A percentile compares a stretch with the other conserved stretches of the same genome.
These are phyloP conservation scores for Drosophila pegasa DNA, from an alignment of 2,888 invertebrate species.

Conservation along the genomic window DNA sequence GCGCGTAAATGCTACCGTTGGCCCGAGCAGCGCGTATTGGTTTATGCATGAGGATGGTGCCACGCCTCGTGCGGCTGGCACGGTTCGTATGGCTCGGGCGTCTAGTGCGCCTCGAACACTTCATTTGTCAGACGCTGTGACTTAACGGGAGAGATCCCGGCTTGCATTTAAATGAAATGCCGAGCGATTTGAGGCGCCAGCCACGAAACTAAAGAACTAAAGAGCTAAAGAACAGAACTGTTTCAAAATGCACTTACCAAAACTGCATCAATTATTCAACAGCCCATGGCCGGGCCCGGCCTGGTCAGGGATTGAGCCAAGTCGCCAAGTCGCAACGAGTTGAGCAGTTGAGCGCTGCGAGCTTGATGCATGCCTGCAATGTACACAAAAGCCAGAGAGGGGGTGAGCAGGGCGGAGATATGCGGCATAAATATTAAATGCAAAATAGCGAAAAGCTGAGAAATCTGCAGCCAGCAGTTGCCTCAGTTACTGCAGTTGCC, in stretches of 20 bases:
- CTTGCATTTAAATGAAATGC: conserved; percentile 72
- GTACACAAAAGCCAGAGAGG: conserved; percentile 29
- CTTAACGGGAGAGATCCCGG: conserved; percentile 46
- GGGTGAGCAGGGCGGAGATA: conserved; percentile 28
- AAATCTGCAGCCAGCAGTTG: conserved; percentile 58
- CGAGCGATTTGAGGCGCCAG: conserved; percentile 57
- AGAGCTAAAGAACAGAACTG: conserved; percentile 37
- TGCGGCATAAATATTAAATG: conserved; percentile 78
- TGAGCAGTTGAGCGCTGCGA: conserved; percentile 71
- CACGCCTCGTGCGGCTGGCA: conserved; percentile 35
- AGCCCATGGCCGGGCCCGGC: conserved; percentile 68
- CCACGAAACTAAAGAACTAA: conserved; percentile 38
- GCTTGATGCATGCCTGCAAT: conserved; percentile 78
- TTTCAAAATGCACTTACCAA: conserved; percentile 78
- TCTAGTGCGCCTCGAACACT: conserved; percentile 59
- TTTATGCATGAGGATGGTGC: conserved; percentile 73
- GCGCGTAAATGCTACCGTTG: conserved; percentile 68
- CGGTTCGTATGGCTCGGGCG: too few species aligned
- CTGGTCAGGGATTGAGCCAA: conserved; percentile 77
- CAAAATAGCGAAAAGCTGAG: conserved; percentile 68
- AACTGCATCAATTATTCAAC: conserved; percentile 81
- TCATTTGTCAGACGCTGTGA: conserved; percentile 75
- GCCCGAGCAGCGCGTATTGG: conserved; percentile 66
- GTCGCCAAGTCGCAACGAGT: conserved; percentile 75
- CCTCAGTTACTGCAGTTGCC: conserved; percentile 15